These are phyloP conservation scores for Crotalus helleri DNA, from an alignment of 2,113 vertebrate genomes.

Conservation along the genomic window DNA sequence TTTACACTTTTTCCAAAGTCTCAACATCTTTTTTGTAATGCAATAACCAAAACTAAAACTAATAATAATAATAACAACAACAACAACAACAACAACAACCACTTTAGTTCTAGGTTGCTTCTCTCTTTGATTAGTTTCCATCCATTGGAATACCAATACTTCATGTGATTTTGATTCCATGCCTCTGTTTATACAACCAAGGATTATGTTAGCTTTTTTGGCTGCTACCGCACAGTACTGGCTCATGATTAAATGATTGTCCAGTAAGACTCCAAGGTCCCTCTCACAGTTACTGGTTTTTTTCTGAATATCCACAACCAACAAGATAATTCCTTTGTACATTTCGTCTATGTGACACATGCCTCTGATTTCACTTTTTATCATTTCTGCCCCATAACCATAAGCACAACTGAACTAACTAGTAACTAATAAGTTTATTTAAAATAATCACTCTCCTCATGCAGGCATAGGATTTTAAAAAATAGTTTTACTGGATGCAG, in stretches of 20 bases:
- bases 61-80: too few relatives aligned
- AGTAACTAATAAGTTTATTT: not conserved
- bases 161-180: not conserved
- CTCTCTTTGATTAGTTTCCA: too few relatives aligned
- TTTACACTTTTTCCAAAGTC: too few relatives aligned
- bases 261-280: not conserved
- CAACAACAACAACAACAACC: too few relatives aligned
- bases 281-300: not conserved
- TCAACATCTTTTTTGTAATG: not conserved
- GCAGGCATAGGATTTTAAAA: not conserved
- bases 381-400: not conserved
- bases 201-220: not conserved
- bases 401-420: not conserved
- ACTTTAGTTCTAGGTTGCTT: too few relatives aligned
- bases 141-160: too few relatives aligned
- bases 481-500: not conserved
- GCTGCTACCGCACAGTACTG: not conserved
- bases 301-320: not conserved
- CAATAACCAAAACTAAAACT: not conserved
- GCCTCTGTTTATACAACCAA: not conserved
- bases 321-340: not conserved
- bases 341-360: not conserved
- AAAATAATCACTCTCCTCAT: not conserved
- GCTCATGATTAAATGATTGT: not conserved
- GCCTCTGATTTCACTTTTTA: not conserved